Conservation (phyloP, 1,140 invertebrate genomes). For the Carposina sasakii region DNA sequence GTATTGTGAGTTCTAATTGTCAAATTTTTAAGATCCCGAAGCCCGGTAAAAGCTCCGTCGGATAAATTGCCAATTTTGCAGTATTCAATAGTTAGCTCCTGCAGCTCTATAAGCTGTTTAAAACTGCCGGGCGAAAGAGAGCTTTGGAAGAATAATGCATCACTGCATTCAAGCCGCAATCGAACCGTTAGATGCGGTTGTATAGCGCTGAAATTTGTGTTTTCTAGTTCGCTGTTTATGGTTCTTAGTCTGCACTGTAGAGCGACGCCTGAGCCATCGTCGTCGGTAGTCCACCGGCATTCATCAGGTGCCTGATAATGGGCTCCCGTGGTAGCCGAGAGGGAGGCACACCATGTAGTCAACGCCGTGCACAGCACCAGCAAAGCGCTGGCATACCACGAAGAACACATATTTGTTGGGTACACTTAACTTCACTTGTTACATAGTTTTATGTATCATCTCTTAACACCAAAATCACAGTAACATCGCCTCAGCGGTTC, state of each 20-base stretch:
- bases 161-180: slow-evolving; percentile 86
- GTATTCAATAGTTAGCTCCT: slow-evolving; percentile 89
- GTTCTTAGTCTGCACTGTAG: slow-evolving; percentile 86
- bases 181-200: slow-evolving; percentile 90
- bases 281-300: slow-evolving; percentile 83
- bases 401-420: slow-evolving; percentile 57
- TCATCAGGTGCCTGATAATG: slow-evolving; percentile 88
- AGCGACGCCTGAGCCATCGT: slow-evolving; percentile 78
- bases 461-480: slow-evolving; percentile 44
- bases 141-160: slow-evolving; percentile 89
- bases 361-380: slow-evolving; percentile 55
- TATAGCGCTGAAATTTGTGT: slow-evolving; percentile 91
- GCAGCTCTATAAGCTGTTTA: slow-evolving; percentile 84
- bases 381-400: slow-evolving; percentile 51
- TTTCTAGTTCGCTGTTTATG: slow-evolving; percentile 91
- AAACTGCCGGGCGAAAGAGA: slow-evolving; percentile 89
- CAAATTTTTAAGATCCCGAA: slow-evolving; percentile 86
- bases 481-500: slow-evolving; percentile 35
- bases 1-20: slow-evolving; percentile 91
- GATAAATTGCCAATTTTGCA: slow-evolving; percentile 93
- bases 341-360: slow-evolving; percentile 56
- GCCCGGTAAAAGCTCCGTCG: slow-evolving; percentile 85
- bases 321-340: slow-evolving; percentile 62
- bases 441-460: slow-evolving; percentile 55
- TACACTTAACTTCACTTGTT: slow-evolving; percentile 48